phyloP scores from a whole-genome alignment of 37 sponge, comb jelly and placozoan species.

The Cliona cf. orientalis region DNA sequence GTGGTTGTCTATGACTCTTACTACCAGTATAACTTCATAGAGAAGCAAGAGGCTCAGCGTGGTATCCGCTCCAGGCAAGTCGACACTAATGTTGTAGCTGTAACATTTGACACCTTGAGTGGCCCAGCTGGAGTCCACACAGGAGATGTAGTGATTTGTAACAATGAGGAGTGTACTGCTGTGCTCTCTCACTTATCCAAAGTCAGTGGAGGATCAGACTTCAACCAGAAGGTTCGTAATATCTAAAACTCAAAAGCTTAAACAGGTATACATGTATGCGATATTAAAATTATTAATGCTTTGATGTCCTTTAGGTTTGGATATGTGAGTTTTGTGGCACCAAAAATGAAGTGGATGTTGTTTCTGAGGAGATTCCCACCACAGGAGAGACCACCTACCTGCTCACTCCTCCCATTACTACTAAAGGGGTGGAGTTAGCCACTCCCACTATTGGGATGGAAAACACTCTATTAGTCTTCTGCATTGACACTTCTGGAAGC shows the following conservation, averaged over 20 bases:
- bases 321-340: slow-evolving; percentile 66
- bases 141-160: slow-evolving; percentile 58
- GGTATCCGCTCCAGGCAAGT: no score
- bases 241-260: no score
- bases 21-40: no score
- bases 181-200: slow-evolving; percentile 42
- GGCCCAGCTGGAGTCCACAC: slow-evolving; percentile 52
- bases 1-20: no score
- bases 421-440: background rate
- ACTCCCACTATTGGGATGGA: background rate
- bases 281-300: no score
- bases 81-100: slow-evolving; percentile 58
- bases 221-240: background rate
- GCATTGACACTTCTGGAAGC: slow-evolving; percentile 62
- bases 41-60: no score
- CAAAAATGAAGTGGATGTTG: slow-evolving; percentile 44
- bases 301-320: slow-evolving; percentile 65
- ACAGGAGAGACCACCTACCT: slow-evolving; percentile 52
- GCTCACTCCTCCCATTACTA: slow-evolving; percentile 22
- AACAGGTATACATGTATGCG: no score
- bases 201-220: background rate
- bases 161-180: slow-evolving; percentile 30
- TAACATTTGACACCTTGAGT: slow-evolving; percentile 44
- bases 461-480: slow-evolving; percentile 49
- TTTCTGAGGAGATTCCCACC: slow-evolving; percentile 57